Evolutionary conservation across 35 echinoderm and acorn worm genomes (phyloP).

Genomic region (Ophioderma brevispina): DNA sequence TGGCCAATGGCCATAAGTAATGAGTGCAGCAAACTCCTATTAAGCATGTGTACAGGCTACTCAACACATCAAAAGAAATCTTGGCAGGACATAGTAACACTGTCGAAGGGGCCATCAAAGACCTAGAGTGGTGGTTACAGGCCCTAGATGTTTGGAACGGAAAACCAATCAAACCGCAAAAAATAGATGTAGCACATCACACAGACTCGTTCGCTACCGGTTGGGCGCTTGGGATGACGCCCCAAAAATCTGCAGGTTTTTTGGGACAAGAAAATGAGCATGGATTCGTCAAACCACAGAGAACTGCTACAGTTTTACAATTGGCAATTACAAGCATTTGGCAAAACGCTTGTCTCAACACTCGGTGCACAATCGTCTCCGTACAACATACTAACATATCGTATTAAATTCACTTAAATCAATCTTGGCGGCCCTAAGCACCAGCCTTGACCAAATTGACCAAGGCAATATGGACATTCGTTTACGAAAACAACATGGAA

Average conservation of each 20-base stretch:
- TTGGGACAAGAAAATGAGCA: slow-evolving; percentile 37
- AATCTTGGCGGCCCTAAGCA: slow-evolving; percentile 9
- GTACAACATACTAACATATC: slow-evolving; percentile 13
- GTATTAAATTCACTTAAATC: slow-evolving; percentile 34
- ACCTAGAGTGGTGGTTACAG: slow-evolving; percentile 34
- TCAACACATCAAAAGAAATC: slow-evolving; percentile 21
- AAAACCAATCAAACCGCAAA: background rate
- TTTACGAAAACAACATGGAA: background rate
- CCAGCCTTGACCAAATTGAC: slow-evolving; percentile 18
- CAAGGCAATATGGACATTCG: slow-evolving; percentile 20
- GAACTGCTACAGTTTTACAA: slow-evolving; percentile 42
- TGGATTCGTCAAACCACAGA: slow-evolving; percentile 48
- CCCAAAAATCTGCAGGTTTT: slow-evolving; percentile 1
- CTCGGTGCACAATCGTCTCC: slow-evolving; percentile 24
- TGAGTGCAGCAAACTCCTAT: slow-evolving; percentile 36
- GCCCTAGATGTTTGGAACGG: slow-evolving; percentile 29
- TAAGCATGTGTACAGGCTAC: slow-evolving; percentile 19
- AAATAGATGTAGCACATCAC: slow-evolving; percentile 2
- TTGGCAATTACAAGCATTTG: slow-evolving; percentile 51
- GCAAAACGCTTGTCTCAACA: background rate
- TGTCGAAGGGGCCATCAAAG: slow-evolving; percentile 9
- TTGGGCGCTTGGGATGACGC: background rate
- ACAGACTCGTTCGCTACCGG: slow-evolving; percentile 21
- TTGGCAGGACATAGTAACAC: slow-evolving; percentile 13
- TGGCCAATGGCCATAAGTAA: slow-evolving; percentile 39